Conservation (phyloP, 2,113 vertebrate species). For the Sus scrofa region T2T-Sscrofa CM000819.6:39994501-39995000, state of each 20-base stretch:
- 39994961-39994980: background rate
- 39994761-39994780: background rate
- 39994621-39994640: background rate
- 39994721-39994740: background rate
- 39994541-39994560: background rate
- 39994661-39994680: background rate
- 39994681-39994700: background rate
- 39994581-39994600: background rate
- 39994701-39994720: background rate
- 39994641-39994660: conserved; percentile 25
- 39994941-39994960: background rate
- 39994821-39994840: background rate
- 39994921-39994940: background rate
- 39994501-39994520: background rate
- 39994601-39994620: background rate
- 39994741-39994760: background rate
- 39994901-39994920: background rate
- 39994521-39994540: background rate
- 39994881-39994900: background rate
- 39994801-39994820: background rate
- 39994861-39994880: background rate
- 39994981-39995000: background rate
- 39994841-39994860: background rate
- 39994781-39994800: background rate
- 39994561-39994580: background rate